Base-by-base conservation (phyloP, 2,888 invertebrate species). In the Notodonta ziczac region DNA sequence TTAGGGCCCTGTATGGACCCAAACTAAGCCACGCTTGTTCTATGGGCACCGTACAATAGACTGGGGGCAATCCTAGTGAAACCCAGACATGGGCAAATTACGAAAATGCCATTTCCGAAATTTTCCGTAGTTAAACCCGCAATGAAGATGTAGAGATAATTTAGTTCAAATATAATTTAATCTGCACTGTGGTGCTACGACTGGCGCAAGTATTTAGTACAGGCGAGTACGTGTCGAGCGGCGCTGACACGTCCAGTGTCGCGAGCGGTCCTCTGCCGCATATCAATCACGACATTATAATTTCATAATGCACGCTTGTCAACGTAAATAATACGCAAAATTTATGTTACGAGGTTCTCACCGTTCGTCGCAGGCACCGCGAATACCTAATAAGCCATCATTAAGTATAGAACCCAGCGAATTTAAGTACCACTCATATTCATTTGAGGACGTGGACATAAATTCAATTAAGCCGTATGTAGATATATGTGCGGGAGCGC, bases 331-430 rank as follows among this genome's bases (percentile, higher is more conserved):
- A 93, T 93, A 92, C 92, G 92, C 92, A 88, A 93, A 93, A 93
- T 93, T 93, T 93, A 93, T 93, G 93, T 92, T 92, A 91, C 90
- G 89, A 90, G 87, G 90, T 92, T 93, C 93, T 91, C 93, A 92
- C 92, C 90, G 91, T 88, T 86, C 84, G 80, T 80, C 78, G 79
- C 75, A 81, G 84, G 82, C 83, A 78, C 85, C 74, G 81, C 85
- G 93, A 90, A 93, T 93, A 85, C 89, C 75, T 89, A 89, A 92
- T 89, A 79, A 81, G 82, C 72, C 71, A 80, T 86, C 86, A 88
- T 88, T 73, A 77, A 79, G 69, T 75, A 75, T 72, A 74, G 78
- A 80, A 79, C 77, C 78, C 74, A 70, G 78, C 74, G 83, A 84
- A 80, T 84, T 2, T 2, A 24, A 24, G 84, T 82, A 83, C 84